phyloP scores from a whole-genome alignment of 2,797 vertebrate genomes.

The Labroides dimidiatus region DNA sequence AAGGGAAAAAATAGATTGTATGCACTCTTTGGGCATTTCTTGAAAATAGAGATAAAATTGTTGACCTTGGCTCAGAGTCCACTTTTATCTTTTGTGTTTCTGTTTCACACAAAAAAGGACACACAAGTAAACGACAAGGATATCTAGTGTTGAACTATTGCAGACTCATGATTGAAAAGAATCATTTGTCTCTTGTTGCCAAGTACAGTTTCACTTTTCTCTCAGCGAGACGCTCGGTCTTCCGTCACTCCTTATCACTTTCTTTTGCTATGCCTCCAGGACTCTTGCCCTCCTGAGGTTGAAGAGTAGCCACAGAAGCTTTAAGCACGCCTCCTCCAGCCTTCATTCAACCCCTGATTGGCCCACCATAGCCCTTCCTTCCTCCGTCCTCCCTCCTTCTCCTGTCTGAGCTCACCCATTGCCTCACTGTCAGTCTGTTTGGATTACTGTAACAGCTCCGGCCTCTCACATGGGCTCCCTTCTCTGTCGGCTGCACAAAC shows the following conservation, averaged over 20 bases:
- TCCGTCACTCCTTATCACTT: conserved; percentile 48
- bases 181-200: not conserved
- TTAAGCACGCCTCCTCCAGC: conserved; percentile 40
- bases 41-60: conserved; percentile 3
- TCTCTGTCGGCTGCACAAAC: conserved; percentile 36
- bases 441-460: conserved; percentile 72
- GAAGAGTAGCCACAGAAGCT: conserved; percentile 49
- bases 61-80: not conserved
- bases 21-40: not conserved
- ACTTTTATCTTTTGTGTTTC: not conserved
- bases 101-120: not conserved
- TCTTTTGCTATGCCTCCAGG: conserved; percentile 34
- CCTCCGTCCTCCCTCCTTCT: conserved; percentile 11
- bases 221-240: not conserved
- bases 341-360: conserved; percentile 58
- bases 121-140: not conserved
- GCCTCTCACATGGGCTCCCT: conserved; percentile 56
- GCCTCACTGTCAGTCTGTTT: conserved; percentile 72
- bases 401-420: conserved; percentile 19
- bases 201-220: conserved; percentile 12
- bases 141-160: not conserved
- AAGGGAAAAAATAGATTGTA: not conserved
- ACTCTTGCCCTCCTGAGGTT: conserved; percentile 47
- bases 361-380: conserved; percentile 40
- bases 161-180: not conserved